Conservation (phyloP, 2,113 vertebrate species). For the Haplochromis vanheusdeni region DNA sequence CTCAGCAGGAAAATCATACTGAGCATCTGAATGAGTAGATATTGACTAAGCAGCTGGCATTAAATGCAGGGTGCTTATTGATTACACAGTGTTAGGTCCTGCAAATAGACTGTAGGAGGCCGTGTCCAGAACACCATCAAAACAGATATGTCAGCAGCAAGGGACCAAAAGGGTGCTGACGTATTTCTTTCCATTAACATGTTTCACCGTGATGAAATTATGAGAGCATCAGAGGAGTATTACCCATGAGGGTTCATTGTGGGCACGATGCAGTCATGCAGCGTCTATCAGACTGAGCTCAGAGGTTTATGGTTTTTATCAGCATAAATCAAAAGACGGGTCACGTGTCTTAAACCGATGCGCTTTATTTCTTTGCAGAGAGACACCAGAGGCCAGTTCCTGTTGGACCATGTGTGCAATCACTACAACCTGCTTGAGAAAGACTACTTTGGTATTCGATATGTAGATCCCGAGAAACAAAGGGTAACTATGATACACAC, state of each 20-base stretch:
- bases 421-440: constrained; percentile 96
- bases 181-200: neutral
- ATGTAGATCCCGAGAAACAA: constrained; percentile 94
- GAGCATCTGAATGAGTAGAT: neutral
- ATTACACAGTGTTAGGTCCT: constrained; percentile 19
- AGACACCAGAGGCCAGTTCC: constrained; percentile 95
- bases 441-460: constrained; percentile 98
- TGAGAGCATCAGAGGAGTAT: neutral
- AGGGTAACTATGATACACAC: constrained; percentile 71
- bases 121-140: neutral
- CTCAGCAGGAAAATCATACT: neutral
- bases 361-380: constrained; percentile 74
- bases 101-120: neutral
- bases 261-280: neutral
- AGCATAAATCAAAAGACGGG: neutral
- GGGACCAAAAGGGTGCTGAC: neutral
- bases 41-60: constrained; percentile 11
- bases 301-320: neutral
- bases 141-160: neutral
- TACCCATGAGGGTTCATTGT: neutral
- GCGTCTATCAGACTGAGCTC: neutral
- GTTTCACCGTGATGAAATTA: neutral
- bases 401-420: constrained; percentile 95
- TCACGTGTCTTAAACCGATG: neutral
- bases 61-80: constrained; percentile 39